Evolutionary conservation across 2,888 invertebrate genomes (phyloP).

Genomic region (Noctua janthe): DNA sequence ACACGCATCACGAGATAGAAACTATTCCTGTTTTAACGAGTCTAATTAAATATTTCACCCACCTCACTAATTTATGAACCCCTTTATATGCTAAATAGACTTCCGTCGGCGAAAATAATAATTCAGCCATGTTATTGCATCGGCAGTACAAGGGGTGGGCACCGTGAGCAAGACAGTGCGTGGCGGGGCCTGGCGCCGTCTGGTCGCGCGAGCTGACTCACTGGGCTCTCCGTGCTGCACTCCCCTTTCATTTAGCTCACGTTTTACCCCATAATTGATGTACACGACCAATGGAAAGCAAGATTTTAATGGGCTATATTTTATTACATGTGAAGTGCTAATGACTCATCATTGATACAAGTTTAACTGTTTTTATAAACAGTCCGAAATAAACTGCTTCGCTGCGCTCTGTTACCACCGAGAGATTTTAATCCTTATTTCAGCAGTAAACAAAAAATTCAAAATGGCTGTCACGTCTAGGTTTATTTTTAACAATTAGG

Average conservation of each 20-base stretch:
- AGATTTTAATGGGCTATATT: slow-evolving; percentile 48
- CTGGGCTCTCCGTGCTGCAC: slow-evolving; percentile 82
- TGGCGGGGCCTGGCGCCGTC: slow-evolving; percentile 85
- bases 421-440: slow-evolving; percentile 17
- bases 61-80: slow-evolving; percentile 71
- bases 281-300: slow-evolving; percentile 63
- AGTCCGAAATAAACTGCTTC: slow-evolving; percentile 21
- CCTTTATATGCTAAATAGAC: slow-evolving; percentile 79
- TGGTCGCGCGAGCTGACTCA: slow-evolving; percentile 86
- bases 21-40: slow-evolving; percentile 31
- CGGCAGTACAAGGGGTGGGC: slow-evolving; percentile 70
- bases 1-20: slow-evolving; percentile 16
- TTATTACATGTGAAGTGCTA: slow-evolving; percentile 47
- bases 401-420: slow-evolving; percentile 7
- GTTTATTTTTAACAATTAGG: slow-evolving; percentile 43
- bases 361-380: slow-evolving; percentile 26
- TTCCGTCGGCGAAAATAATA: slow-evolving; percentile 75
- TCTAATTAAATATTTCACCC: slow-evolving; percentile 74
- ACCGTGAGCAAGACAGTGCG: slow-evolving; percentile 79
- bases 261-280: slow-evolving; percentile 85
- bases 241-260: slow-evolving; percentile 82
- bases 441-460: slow-evolving; percentile 7
- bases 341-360: slow-evolving; percentile 53
- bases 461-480: slow-evolving; percentile 24
- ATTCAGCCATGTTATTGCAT: slow-evolving; percentile 69